phyloP scores from a whole-genome alignment of 1,140 invertebrate genomes.

The Oscheius sp. region DNA sequence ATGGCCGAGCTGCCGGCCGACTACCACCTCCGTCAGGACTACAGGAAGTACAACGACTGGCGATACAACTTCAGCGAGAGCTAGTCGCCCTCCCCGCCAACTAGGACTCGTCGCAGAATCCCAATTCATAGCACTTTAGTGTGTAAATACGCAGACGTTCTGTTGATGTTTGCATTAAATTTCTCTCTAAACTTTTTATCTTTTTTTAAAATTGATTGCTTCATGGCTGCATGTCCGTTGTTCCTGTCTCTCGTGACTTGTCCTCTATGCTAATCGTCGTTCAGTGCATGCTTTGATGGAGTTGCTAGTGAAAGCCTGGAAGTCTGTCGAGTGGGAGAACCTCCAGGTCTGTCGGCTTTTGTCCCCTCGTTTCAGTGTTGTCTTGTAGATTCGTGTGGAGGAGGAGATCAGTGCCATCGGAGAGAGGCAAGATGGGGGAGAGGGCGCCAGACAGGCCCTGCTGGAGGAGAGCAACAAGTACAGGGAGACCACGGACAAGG shows the following conservation, averaged over 20 bases:
- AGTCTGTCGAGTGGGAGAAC: slow-evolving; percentile 24
- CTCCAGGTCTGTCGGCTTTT: slow-evolving; percentile 7
- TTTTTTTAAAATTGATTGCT: neutral
- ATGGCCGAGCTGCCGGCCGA: slow-evolving; percentile 53
- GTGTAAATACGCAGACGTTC: slow-evolving; percentile 8
- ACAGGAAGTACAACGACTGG: slow-evolving; percentile 41
- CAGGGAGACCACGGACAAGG: slow-evolving; percentile 33
- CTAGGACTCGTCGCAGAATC: slow-evolving; percentile 6
- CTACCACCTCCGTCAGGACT: slow-evolving; percentile 46
- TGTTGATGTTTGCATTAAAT: neutral
- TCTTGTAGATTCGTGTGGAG: slow-evolving; percentile 21
- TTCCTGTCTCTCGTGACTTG: neutral
- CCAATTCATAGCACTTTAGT: neutral
- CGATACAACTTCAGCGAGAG: slow-evolving; percentile 37
- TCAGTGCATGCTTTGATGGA: slow-evolving; percentile 18
- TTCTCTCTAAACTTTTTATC: neutral
- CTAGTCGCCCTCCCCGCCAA: neutral
- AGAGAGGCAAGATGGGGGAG: slow-evolving; percentile 16
- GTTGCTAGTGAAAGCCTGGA: slow-evolving; percentile 17
- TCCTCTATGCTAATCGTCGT: neutral
- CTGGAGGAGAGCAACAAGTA: slow-evolving; percentile 32
- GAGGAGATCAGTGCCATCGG: slow-evolving; percentile 23
- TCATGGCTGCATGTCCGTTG: slow-evolving; percentile 4
- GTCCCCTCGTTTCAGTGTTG: neutral
- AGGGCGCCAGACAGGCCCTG: slow-evolving; percentile 4